These are phyloP conservation scores for Vulpes ferrilata DNA, from an alignment of 2,113 vertebrate species.

Conservation along the genomic window DNA sequence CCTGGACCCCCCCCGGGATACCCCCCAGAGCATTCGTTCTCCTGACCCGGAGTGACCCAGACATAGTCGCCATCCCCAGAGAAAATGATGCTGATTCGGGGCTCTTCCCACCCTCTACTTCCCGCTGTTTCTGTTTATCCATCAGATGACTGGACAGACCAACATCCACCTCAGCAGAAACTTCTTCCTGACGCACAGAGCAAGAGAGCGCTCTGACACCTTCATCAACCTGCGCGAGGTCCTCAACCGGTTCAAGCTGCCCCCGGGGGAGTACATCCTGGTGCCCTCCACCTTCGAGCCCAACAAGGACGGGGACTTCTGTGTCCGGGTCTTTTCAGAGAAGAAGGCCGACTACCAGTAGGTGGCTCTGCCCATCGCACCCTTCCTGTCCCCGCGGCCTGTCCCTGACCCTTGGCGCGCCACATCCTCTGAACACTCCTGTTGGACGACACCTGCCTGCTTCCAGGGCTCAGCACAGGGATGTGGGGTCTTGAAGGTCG, in stretches of 20 bases:
- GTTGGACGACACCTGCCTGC: neutral
- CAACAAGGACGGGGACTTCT: slow-evolving; percentile 95
- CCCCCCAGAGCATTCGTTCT: neutral
- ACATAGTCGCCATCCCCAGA: rapidly evolving
- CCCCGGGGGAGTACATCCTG: slow-evolving; percentile 93
- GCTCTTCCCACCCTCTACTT: too few relatives aligned
- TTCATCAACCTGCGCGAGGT: slow-evolving; percentile 97
- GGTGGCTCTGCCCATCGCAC: neutral
- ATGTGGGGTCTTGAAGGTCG: rapidly evolving
- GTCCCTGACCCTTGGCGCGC: neutral
- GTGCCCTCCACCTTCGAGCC: slow-evolving; percentile 97
- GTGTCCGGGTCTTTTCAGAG: slow-evolving; percentile 95
- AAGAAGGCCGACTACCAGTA: slow-evolving; percentile 93
- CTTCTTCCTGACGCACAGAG: slow-evolving; percentile 94
- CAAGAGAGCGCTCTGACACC: slow-evolving; percentile 93
- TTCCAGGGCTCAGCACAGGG: neutral
- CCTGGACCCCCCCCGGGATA: rapidly evolving
- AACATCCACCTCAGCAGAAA: slow-evolving; percentile 95
- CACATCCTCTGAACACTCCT: neutral
- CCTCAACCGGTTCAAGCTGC: slow-evolving; percentile 93
- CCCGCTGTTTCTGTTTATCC: neutral
- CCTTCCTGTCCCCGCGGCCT: neutral
- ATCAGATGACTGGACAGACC: slow-evolving; percentile 90
- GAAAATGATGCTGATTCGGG: rapidly evolving
- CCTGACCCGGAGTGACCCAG: rapidly evolving